Base-by-base conservation (phyloP, 1,140 invertebrate species). In the Octopus bimaculoides region DNA sequence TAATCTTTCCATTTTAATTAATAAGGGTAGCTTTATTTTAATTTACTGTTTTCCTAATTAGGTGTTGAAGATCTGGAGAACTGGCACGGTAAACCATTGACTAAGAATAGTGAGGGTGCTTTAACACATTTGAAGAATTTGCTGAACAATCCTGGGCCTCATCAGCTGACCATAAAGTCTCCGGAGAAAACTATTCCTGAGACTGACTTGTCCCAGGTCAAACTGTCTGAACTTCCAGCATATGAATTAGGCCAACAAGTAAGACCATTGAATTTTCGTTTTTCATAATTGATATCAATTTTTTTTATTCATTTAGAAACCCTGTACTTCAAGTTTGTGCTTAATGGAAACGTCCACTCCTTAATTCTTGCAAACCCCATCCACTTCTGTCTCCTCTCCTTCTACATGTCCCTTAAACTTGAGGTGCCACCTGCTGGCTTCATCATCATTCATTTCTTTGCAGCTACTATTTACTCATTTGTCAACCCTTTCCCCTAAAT, bases 31-130 rank as follows among this genome's bases (percentile, higher is more conserved):
- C 52, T 66, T 56, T 66, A 26, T 17, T 76, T 17, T 14, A 61
- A 53, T 73, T 71, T 14, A 77, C 1, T 77, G 52, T 78, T 77
- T 77, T 80, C 17, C 66, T 78, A 55, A 81, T 17, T 54, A 88
- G 92, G 93, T 54, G 96, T 99, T 87, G 97, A 98, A 90, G 95
- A 99, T 91, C 75, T 92, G 81, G 94, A 97, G 75, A 97, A 98
- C 88, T 99, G 97, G 97, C 98, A 99, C 89, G 98, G 98, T 69
- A 99, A 99, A 88, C 93, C 98, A 0, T 90, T 99, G 53, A 96
- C 96, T 4, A 93, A 92, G 55, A 95, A 97, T 85, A 93, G 94
- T 8, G 93, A 93, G 6, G 92, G 92, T 81, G 92, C 95, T n/a
- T 75, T 90, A 8, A 77, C 83, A 14, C 78, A 77, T 6, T 92